phyloP scores from a whole-genome alignment of 2,797 vertebrate genomes.

The Sorex maritimensis region DNA sequence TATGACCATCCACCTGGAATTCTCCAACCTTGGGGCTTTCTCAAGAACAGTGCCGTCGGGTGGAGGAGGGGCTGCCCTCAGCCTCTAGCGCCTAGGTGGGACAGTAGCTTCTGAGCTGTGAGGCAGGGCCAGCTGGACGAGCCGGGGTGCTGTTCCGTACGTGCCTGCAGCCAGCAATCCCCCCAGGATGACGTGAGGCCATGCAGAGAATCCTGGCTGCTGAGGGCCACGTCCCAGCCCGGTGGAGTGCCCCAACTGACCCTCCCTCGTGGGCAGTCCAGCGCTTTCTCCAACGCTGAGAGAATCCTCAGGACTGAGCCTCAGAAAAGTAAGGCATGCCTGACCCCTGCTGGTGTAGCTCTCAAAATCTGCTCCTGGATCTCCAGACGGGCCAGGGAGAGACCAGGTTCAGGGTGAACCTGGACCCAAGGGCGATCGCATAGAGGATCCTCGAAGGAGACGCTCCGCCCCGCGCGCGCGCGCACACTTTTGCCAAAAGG shows the following conservation, averaged over 20 bases:
- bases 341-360: slow-evolving; percentile 82
- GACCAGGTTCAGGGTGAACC: neutral
- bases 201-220: neutral
- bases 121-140: too few relatives aligned
- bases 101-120: neutral
- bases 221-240: neutral
- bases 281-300: neutral
- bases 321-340: slow-evolving; percentile 79
- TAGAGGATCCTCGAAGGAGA: neutral
- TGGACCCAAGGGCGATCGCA: neutral
- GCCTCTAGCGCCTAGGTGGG: neutral
- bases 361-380: neutral
- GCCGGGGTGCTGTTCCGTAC: neutral
- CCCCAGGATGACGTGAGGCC: neutral
- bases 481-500: neutral
- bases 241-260: neutral
- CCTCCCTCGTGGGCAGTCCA: neutral
- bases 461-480: too few relatives aligned
- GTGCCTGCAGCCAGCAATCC: neutral
- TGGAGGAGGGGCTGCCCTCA: neutral
- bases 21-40: slow-evolving; percentile 43
- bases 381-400: neutral
- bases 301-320: neutral
- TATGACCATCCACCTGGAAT: slow-evolving; percentile 9
- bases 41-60: neutral